Conservation (phyloP, 2,113 vertebrate species). For the Cacatua alba region DNA sequence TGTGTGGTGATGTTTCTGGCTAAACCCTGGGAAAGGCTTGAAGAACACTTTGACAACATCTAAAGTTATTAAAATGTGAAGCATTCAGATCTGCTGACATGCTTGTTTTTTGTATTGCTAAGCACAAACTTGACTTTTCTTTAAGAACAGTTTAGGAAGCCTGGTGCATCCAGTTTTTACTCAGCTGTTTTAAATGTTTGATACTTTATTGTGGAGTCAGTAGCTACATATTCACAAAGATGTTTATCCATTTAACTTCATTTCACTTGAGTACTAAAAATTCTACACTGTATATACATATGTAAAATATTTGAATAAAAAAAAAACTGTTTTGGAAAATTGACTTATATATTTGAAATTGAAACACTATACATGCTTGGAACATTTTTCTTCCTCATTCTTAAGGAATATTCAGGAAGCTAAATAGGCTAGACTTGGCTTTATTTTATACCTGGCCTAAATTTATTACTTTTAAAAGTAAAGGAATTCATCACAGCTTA, state of each 20-base stretch:
- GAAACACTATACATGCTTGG: background rate
- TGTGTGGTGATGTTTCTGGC: background rate
- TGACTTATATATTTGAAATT: background rate
- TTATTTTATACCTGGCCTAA: background rate
- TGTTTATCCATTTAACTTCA: background rate
- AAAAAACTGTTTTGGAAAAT: background rate
- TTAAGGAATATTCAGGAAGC: background rate
- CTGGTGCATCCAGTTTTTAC: background rate
- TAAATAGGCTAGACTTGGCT: background rate
- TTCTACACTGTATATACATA: background rate
- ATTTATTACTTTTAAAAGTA: background rate
- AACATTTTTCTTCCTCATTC: background rate
- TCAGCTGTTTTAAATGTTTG: background rate
- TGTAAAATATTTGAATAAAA: background rate
- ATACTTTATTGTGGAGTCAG: background rate
- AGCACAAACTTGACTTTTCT: background rate
- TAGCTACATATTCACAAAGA: background rate
- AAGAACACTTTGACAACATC: background rate
- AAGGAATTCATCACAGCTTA: background rate
- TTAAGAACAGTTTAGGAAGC: background rate
- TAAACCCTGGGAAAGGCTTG: background rate
- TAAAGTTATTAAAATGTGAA: background rate
- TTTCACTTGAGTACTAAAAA: background rate
- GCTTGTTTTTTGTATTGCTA: background rate
- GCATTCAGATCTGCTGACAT: background rate